Percentiles rank a stretch among this genome's conserved stretches.
phyloP scores from a whole-genome alignment of 2,797 vertebrate species.

The Scyliorhinus canicula region DNA sequence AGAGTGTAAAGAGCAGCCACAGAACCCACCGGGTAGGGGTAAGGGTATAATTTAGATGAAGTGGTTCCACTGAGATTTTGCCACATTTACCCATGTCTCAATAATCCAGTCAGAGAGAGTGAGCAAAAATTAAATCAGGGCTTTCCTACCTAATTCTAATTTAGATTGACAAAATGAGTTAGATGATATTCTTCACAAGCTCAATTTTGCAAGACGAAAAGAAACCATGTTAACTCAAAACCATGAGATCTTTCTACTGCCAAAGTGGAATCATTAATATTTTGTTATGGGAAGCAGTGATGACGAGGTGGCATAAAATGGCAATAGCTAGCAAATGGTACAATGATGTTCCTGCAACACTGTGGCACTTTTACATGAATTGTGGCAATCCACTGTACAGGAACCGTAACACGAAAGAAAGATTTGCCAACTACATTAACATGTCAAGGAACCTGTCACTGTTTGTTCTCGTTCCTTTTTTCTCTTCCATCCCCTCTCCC shows the following conservation, averaged over 20 bases:
- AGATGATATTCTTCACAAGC: neutral
- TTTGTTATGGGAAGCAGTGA: neutral
- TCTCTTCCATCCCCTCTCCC: too few species aligned
- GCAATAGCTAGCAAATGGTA: neutral
- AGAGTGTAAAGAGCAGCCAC: neutral
- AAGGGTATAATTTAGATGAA: neutral
- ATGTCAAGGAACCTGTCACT: slow-evolving; percentile 18
- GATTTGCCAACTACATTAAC: neutral
- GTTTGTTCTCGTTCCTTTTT: neutral
- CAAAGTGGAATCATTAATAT: neutral
- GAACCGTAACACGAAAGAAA: neutral
- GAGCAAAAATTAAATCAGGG: neutral
- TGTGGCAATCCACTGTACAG: neutral
- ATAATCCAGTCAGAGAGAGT: neutral
- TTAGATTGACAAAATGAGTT: neutral
- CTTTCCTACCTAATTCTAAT: neutral
- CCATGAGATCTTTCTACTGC: neutral
- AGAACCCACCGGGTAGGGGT: neutral
- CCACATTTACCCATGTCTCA: neutral
- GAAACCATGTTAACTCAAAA: neutral
- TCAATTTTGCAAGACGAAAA: neutral
- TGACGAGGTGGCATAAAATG: neutral
- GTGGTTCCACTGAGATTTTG: neutral
- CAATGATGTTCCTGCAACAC: neutral
- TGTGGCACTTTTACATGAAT: neutral